Base-by-base conservation (phyloP, 2,888 invertebrate species). In the Monoplex corrugatus region DNA sequence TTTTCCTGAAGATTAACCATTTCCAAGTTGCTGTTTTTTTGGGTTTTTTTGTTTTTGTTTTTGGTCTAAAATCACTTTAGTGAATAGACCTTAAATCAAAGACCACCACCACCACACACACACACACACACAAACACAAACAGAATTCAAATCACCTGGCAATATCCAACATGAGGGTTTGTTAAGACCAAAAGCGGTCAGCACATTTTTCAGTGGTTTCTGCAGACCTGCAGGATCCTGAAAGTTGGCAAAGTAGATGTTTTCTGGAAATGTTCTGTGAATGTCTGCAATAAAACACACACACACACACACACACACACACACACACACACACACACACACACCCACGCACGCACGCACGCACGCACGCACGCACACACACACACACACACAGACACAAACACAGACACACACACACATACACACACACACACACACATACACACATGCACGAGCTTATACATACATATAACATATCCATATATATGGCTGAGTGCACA, bases 261-360 rank as follows among this genome's bases (percentile, higher is more conserved):
- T 99, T 95, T 99, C 98, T 88, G 99, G 99, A 96, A 98, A 99
- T 91, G 99, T 99, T 91, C 99, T 97, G 91, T 98, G 98, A 93
- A 99, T 96, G 97, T 99, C 99, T 95, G 91, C 3, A 90, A 90
- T 89, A 86, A 40, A 87, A 89, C 75, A 75, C 3, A 38, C 75
- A 75, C 35, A 5, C 75, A 75, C 5, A n/a, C 75, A 75, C 63
- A 63, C 28, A 28, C 10, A 63, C 63, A 63, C 63, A 63, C 68
- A 68, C 68, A 28, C n/a, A 68, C 50, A 19, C 72, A 38, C 38
- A 35, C 38, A 38, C 75, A 16, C 75, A 75, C 75, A 75, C 35
- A 75, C 75, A 23, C 57, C 16, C 19, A 57, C 19, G 10, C 28
- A 57, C 19, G 28, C 57, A 57, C 5, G 28, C 57, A 57, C 19